phyloP scores from a whole-genome alignment of 2,888 invertebrate genomes.

The Rapana venosa region DNA sequence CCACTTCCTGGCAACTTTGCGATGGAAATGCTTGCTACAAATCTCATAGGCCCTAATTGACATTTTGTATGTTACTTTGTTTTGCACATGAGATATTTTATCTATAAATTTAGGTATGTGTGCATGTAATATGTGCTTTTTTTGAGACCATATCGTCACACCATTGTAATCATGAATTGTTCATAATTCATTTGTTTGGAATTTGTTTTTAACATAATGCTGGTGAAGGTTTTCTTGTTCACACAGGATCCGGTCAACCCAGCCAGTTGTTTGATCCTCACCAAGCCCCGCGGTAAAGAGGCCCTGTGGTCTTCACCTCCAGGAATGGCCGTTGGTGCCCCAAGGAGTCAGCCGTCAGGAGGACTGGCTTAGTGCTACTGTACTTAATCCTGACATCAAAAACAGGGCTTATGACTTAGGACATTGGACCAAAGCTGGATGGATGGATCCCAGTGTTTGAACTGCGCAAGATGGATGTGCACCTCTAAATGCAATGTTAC shows the following conservation, averaged over 20 bases:
- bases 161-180: background rate
- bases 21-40: too few relatives aligned
- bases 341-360: background rate
- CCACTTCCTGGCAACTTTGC: too few relatives aligned
- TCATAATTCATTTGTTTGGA: background rate
- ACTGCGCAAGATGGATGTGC: background rate
- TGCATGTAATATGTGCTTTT: background rate
- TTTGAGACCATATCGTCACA: background rate
- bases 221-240: background rate
- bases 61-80: too few relatives aligned
- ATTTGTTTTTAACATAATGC: background rate
- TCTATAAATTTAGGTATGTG: background rate
- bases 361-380: conserved; percentile 11
- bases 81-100: background rate
- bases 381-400: conserved; percentile 30
- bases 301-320: background rate
- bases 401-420: conserved; percentile 20
- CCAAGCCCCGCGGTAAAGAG: conserved; percentile 17
- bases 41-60: too few relatives aligned
- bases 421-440: conserved; percentile 32
- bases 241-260: conserved; percentile 13
- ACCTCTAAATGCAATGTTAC: background rate
- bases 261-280: conserved; percentile 32
- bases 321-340: background rate
- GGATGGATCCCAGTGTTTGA: background rate